Percentiles rank a stretch among this genome's conserved stretches.
Conservation (phyloP, 2,888 invertebrate genomes). For the Augiades crinisus region DNA sequence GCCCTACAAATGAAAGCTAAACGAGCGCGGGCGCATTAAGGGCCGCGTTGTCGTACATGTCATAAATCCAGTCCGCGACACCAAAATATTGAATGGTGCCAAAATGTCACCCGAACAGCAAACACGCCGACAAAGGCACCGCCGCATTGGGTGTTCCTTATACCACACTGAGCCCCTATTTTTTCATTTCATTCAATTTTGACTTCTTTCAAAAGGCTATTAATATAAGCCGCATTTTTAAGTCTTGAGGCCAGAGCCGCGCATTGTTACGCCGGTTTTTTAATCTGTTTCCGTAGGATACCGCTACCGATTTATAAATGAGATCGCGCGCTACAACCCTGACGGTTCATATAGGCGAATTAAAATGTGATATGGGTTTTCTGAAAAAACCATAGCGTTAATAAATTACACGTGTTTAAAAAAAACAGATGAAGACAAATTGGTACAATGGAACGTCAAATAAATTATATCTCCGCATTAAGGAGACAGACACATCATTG, state of each 20-base stretch:
- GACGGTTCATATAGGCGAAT: constrained; percentile 71
- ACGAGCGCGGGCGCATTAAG: constrained; percentile 41
- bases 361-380: constrained; percentile 75
- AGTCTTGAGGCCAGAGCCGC: constrained; percentile 70
- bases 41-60: constrained; percentile 61
- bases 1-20: constrained; percentile 26
- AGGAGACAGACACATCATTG: constrained; percentile 30
- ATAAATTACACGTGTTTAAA: constrained; percentile 72
- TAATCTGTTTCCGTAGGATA: constrained; percentile 80
- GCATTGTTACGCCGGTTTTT: constrained; percentile 73
- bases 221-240: constrained; percentile 80
- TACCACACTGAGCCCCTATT: constrained; percentile 72
- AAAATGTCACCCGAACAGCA: constrained; percentile 77
- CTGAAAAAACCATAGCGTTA: constrained; percentile 64
- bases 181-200: constrained; percentile 81
- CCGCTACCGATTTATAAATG: constrained; percentile 80
- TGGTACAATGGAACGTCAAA: constrained; percentile 58
- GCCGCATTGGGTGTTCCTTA: constrained; percentile 78
- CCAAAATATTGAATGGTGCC: constrained; percentile 80
- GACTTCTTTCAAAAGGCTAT: constrained; percentile 81
- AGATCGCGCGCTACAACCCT: constrained; percentile 53
- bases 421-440: constrained; percentile 75
- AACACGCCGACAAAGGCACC: constrained; percentile 75
- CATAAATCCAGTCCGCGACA: constrained; percentile 78
- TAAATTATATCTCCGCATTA: constrained; percentile 43